These are phyloP conservation scores for Caenorhabditis becei DNA, from an alignment of 2,888 invertebrate genomes.

Conservation along the genomic window DNA sequence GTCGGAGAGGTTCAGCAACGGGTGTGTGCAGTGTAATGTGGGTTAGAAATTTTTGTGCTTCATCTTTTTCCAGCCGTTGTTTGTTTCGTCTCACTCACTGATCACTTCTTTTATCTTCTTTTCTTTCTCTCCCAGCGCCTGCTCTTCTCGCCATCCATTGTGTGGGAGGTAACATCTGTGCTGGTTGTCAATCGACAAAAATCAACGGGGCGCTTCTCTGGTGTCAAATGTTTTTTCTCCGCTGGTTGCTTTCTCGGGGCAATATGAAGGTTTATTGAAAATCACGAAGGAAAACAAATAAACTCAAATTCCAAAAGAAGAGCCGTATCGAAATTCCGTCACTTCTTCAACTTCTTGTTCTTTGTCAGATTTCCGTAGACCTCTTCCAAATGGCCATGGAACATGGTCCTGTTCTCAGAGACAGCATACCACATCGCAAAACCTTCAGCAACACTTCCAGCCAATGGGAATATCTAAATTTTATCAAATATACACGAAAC, in stretches of 20 bases:
- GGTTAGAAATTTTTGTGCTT: slow-evolving; percentile 54
- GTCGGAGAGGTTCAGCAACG: slow-evolving; percentile 51
- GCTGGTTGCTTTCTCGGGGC: background rate
- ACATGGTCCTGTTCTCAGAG: no score
- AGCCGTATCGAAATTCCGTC: no score
- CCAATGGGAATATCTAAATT: no score
- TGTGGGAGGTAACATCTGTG: slow-evolving; percentile 62
- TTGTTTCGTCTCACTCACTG: slow-evolving; percentile 51
- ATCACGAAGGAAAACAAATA: background rate
- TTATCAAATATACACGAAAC: no score
- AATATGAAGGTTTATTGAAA: background rate
- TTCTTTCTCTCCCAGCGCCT: slow-evolving; percentile 26
- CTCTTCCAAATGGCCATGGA: no score
- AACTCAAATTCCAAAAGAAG: no score
- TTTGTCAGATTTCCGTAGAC: no score
- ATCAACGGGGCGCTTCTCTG: slow-evolving; percentile 26
- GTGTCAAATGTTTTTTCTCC: slow-evolving; percentile 29
- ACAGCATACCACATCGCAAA: no score
- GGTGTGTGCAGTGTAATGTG: slow-evolving; percentile 50
- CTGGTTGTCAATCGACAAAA: slow-evolving; percentile 45
- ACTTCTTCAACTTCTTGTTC: no score
- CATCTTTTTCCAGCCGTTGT: slow-evolving; percentile 55
- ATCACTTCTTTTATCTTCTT: slow-evolving; percentile 55
- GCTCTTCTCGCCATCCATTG: slow-evolving; percentile 33
- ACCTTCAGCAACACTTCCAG: no score